Evolutionary conservation across 1,140 invertebrate species (phyloP), one percentile per base, ranked within the genome.

Genomic region (Leptinotarsa texana): DNA sequence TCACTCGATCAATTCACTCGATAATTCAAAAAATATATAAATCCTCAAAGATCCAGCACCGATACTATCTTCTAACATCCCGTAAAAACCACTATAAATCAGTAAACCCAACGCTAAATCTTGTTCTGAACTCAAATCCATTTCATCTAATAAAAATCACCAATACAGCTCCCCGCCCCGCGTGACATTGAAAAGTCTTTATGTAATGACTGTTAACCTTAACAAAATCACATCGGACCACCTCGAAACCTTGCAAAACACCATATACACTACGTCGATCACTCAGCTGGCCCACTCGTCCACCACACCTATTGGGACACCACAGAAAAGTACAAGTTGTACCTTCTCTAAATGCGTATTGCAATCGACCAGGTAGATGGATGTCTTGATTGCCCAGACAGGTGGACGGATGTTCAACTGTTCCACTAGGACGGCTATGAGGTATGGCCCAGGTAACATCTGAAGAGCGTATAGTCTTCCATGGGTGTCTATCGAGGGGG

Each of bases 161-260:
- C 51, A 15, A 57, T 57, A 17, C 15, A 17, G 4, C 51, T 57
- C 66, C 18, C 66, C 66, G 66, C 66, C 42, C 33, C 51, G 51
- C 51, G 42, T 68, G 66, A 68, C 33, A 68, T 68, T 68, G 66
- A 68, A 68, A 27, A 68, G 24, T 42, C 42, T 68, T 47, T 68
- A 68, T 42, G 42, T 68, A 68, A 68, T 68, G 66, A 68, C 33
- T 68, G 42, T 47, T 68, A 68, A 42, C 24, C 66, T 42, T n/a
- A 68, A 68, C 66, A 68, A 68, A 24, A 68, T 42, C 33, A 68
- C 42, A 68, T 42, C 33, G 42, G 33, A 11, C 66, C 66, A 42
- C n/a, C 11, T 15, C 15, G 42, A 49, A 18, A 68, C 42, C 42
- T 27, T n/a, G 15, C 18, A 18, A 42, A 0, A 42, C 13, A 18